Evolutionary conservation across 1,140 invertebrate genomes (phyloP).

Genomic region (Hylyphantes graminicola): DNA sequence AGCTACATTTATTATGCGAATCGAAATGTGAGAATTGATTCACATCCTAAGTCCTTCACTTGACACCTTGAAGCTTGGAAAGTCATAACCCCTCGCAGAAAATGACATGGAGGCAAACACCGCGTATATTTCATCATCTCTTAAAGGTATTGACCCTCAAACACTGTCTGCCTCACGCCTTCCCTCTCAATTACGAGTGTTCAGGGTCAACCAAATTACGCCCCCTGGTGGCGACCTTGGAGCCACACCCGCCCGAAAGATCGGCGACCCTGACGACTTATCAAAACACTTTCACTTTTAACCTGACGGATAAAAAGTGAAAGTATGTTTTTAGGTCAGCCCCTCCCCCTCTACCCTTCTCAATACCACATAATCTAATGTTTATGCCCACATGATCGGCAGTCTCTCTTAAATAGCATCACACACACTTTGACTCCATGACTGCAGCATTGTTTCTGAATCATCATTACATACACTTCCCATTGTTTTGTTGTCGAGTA

Average conservation of each 20-base stretch:
- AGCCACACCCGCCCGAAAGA: conserved; percentile 26
- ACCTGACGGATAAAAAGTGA: conserved; percentile 20
- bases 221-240: conserved; percentile 41
- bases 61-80: not conserved
- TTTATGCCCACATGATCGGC: conserved; percentile 27
- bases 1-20: no score
- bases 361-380: not conserved
- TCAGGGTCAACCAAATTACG: conserved; percentile 15
- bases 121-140: not conserved
- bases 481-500: no score
- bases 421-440: conserved; percentile 24
- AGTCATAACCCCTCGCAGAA: no score
- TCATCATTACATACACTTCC: no score
- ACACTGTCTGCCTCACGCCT: not conserved
- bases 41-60: conserved; percentile 18
- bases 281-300: conserved; percentile 21
- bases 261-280: conserved; percentile 34
- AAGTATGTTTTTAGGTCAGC: conserved; percentile 31
- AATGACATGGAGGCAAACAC: not conserved
- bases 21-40: conserved; percentile 9
- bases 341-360: not conserved
- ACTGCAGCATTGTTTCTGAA: not conserved
- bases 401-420: conserved; percentile 43
- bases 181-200: no score
- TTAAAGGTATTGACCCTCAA: conserved; percentile 26